These are phyloP conservation scores for Microplitis demolitor DNA, from an alignment of 1,140 invertebrate genomes.

Conservation along the genomic window DNA sequence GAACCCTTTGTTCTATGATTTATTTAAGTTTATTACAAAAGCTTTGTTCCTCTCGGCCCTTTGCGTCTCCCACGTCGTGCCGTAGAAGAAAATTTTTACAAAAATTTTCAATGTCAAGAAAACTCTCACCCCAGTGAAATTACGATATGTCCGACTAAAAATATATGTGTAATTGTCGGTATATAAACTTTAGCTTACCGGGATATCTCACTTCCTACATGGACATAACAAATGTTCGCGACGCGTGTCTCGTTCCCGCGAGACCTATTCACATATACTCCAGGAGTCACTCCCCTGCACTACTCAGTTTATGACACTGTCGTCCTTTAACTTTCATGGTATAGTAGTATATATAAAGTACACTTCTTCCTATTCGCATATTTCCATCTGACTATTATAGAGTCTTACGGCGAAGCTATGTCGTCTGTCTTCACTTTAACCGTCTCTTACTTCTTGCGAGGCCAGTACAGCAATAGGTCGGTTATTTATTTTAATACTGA, in stretches of 20 bases:
- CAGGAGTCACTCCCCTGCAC: too few species aligned
- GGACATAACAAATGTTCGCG: neutral
- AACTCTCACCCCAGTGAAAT: too few species aligned
- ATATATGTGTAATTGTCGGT: neutral
- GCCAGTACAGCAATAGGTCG: neutral
- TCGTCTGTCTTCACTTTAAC: conserved; percentile 16
- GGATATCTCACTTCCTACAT: conserved; percentile 3
- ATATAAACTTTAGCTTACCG: neutral
- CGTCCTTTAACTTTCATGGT: too few species aligned
- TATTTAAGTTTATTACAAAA: neutral
- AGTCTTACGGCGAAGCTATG: neutral
- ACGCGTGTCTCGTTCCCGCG: too few species aligned
- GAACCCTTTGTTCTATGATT: conserved; percentile 12
- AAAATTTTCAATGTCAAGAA: too few species aligned
- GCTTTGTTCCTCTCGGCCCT: too few species aligned
- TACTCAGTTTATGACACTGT: too few species aligned
- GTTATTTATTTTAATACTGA: neutral
- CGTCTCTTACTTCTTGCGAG: neutral
- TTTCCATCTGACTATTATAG: neutral
- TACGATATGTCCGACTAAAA: neutral
- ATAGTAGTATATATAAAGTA: neutral
- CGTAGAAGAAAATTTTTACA: too few species aligned
- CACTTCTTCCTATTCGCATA: neutral
- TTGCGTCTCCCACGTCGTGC: too few species aligned
- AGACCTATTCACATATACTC: too few species aligned